These are phyloP conservation scores for Pterobdella sp. DNA, from an alignment of 2,888 invertebrate genomes.

Conservation along the genomic window DNA sequence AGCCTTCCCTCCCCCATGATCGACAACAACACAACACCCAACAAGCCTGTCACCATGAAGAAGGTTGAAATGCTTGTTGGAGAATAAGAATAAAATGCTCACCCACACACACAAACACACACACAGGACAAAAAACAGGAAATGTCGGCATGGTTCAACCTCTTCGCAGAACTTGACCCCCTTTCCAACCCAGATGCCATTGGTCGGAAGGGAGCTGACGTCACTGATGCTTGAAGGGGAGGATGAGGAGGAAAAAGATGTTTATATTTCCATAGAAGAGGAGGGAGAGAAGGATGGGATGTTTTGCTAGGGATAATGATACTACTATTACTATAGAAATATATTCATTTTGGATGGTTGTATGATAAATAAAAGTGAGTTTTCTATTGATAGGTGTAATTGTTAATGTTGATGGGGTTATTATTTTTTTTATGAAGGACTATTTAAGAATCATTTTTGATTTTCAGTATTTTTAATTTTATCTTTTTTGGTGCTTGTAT, in stretches of 20 bases:
- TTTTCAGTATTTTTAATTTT: too few species aligned
- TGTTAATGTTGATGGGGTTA: too few species aligned
- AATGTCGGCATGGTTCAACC: slow-evolving; percentile 67
- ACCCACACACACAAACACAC: too few species aligned
- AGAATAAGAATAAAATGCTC: too few species aligned
- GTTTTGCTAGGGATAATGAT: background rate
- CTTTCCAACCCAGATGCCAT: slow-evolving; percentile 70
- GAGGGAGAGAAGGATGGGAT: background rate
- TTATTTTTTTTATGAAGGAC: too few species aligned
- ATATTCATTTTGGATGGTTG: too few species aligned
- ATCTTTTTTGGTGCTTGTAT: too few species aligned
- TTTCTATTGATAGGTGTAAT: too few species aligned
- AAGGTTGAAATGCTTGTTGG: too few species aligned
- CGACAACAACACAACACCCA: background rate
- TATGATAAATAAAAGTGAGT: too few species aligned
- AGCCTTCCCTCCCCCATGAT: background rate
- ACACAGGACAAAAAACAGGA: slow-evolving; percentile 38
- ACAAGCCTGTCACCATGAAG: background rate
- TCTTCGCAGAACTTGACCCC: slow-evolving; percentile 87
- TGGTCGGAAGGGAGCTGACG: slow-evolving; percentile 42
- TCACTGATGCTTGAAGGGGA: slow-evolving; percentile 33
- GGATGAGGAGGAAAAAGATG: background rate
- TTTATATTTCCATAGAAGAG: background rate
- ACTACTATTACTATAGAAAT: too few species aligned
- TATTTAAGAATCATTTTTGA: too few species aligned